A percentile compares a stretch with the other conserved stretches of the same genome.
These are phyloP conservation scores for Geotrypetes seraphini DNA, from an alignment of 2,797 vertebrate species.

Conservation along the genomic window DNA sequence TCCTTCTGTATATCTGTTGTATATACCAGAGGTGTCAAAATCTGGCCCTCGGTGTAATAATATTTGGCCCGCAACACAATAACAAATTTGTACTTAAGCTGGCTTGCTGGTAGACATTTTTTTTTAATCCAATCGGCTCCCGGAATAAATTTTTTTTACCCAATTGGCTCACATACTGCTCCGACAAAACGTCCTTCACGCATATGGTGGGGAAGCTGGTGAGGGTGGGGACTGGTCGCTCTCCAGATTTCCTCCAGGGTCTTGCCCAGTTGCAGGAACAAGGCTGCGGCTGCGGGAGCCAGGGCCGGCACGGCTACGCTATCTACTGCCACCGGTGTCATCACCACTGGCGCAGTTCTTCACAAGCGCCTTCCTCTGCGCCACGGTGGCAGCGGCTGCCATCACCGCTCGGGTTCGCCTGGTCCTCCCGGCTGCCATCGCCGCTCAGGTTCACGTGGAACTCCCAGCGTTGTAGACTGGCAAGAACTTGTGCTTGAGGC, in stretches of 20 bases:
- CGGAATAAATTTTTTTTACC: too few species aligned
- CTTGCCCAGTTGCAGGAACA: constrained; percentile 12
- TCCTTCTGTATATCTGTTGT: too few species aligned
- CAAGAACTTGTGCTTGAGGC: constrained; percentile 62
- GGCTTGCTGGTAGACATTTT: too few species aligned
- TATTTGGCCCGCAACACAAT: too few species aligned
- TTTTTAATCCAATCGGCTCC: too few species aligned
- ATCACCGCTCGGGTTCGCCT: constrained; percentile 17
- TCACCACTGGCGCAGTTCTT: too few species aligned
- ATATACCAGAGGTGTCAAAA: too few species aligned
- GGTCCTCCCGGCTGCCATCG: constrained; percentile 11
- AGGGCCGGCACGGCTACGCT: background rate
- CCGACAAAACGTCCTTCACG: constrained; percentile 48
- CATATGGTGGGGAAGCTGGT: constrained; percentile 46
- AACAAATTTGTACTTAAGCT: too few species aligned
- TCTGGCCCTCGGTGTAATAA: too few species aligned
- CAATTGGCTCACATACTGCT: too few species aligned
- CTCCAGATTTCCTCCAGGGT: constrained; percentile 54
- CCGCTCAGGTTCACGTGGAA: constrained; percentile 47
- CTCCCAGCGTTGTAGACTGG: constrained; percentile 57
- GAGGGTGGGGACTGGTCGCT: constrained; percentile 42
- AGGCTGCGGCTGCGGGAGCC: constrained; percentile 7
- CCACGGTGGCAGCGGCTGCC: background rate
- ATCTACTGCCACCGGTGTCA: background rate
- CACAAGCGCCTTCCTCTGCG: background rate